phyloP scores from a whole-genome alignment of 1,140 invertebrate genomes.

The Spodoptera frugiperda region DNA sequence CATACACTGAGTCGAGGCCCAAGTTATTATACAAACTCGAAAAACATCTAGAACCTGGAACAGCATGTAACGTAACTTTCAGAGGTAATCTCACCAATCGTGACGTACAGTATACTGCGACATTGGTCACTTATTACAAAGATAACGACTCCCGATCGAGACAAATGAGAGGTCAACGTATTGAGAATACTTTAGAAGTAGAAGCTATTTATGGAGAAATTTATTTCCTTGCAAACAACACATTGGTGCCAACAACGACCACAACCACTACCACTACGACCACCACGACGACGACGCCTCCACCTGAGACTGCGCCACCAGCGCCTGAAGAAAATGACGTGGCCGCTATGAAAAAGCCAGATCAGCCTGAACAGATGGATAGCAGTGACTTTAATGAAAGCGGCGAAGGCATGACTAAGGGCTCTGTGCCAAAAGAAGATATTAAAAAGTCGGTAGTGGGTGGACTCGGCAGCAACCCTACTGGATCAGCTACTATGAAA shows the following conservation, averaged over 20 bases:
- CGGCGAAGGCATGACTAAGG: conserved; percentile 70
- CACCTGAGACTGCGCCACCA: conserved; percentile 79
- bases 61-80: conserved; percentile 92
- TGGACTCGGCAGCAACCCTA: conserved; percentile 73
- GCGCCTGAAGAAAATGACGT: conserved; percentile 78
- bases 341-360: conserved; percentile 64
- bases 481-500: conserved; percentile 54
- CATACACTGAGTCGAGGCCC: conserved; percentile 86
- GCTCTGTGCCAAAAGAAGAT: conserved; percentile 73
- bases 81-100: conserved; percentile 89
- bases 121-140: conserved; percentile 90
- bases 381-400: conserved; percentile 77
- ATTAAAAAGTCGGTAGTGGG: conserved; percentile 76
- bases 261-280: conserved; percentile 91
- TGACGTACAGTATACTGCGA: conserved; percentile 91
- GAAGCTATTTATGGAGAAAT: conserved; percentile 89
- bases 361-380: conserved; percentile 66
- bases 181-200: conserved; percentile 90
- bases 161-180: conserved; percentile 85
- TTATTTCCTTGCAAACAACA: conserved; percentile 91
- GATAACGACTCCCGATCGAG: conserved; percentile 85
- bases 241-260: conserved; percentile 91
- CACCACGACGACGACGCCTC: conserved; percentile 87
- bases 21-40: conserved; percentile 88
- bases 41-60: conserved; percentile 89